Conservation (phyloP, 2,113 vertebrate genomes). For the Tricholaema leucomelas region DNA sequence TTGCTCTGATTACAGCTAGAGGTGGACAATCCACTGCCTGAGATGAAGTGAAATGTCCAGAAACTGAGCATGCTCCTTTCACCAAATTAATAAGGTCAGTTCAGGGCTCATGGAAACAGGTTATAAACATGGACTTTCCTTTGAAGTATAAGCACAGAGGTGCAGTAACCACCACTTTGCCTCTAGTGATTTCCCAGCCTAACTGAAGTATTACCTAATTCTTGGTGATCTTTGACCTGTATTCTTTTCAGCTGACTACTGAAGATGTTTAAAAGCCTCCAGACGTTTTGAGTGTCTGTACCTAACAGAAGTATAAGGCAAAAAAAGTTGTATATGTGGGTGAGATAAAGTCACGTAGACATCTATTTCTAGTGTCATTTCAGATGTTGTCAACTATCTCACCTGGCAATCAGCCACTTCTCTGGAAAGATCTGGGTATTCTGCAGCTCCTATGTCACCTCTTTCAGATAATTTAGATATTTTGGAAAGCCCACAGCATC, state of each 20-base stretch:
- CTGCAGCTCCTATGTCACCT: rapidly evolving
- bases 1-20: neutral
- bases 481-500: neutral
- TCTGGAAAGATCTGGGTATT: neutral
- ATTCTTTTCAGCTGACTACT: neutral
- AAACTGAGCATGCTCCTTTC: neutral
- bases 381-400: neutral
- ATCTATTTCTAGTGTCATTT: neutral
- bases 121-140: neutral
- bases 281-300: neutral
- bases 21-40: rapidly evolving
- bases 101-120: neutral
- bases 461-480: neutral
- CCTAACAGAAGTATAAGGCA: neutral
- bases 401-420: neutral
- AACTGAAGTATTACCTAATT: neutral
- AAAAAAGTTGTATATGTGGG: rapidly evolving
- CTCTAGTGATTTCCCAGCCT: neutral
- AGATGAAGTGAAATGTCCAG: neutral
- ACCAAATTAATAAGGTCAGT: neutral
- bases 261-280: neutral
- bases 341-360: neutral
- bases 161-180: neutral
- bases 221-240: neutral
- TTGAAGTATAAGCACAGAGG: neutral